Base-by-base conservation (phyloP, 2,113 vertebrate genomes). In the Poicephalus gulielmi region DNA sequence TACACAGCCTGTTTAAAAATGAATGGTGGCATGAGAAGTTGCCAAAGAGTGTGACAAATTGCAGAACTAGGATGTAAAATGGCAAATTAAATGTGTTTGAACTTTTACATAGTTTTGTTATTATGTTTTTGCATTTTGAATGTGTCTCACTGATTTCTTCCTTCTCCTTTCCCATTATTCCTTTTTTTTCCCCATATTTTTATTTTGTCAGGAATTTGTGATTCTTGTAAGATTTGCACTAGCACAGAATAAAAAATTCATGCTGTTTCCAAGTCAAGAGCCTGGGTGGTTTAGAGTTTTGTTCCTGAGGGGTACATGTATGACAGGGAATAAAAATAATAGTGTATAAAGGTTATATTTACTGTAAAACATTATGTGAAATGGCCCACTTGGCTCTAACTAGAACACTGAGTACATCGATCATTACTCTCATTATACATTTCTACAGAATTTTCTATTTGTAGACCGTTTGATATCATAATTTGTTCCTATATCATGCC, bases 361-460 rank as follows among this genome's bases (percentile, higher is more conserved):
- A 87, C 83, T 86, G 83, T 94, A 95, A 93, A 77, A 22, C 81
- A 91, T 81, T 87, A 67, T 73, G 68, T 91, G 90, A 92, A 92
- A 90, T 96, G 83, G 74, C 53, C 86, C 49, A 55, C 63, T 96
- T 96, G 76, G 41, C 64, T 94, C 28, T 82, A 86, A 73, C 60
- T 59, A 46, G 94, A 95, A 93, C 92, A 95, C 28, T 50, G 69
- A 91, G 90, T 97, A 86, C 90, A 79, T 89, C 93, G 67, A 55
- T 93, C 86, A 77, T 79, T 91, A 77, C 22, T 92, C 37, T 82
- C 47, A 95, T 88, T 93, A 86, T 91, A 90, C 43, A 85, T 91
- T 91, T 96, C 88, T 49, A 25, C 11, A 24, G 77, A 86, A 67
- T 91, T 94, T 83, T 87, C 86, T 96, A 67, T 96, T 92, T 87